These are phyloP conservation scores for Phaedon cochleariae DNA, from an alignment of 2,888 invertebrate genomes.

Conservation along the genomic window DNA sequence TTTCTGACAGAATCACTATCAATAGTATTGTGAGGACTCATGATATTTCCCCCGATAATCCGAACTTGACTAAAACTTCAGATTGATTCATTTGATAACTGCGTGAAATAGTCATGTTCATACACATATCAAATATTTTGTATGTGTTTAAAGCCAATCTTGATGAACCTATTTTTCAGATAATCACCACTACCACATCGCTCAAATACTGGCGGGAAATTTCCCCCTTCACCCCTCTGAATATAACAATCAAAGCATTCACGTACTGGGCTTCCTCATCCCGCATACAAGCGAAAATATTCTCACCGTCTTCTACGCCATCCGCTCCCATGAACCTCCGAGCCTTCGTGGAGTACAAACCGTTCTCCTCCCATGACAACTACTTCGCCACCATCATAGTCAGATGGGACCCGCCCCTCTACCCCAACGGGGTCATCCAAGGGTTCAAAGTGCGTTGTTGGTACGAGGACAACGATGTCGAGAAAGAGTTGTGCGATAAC, in stretches of 20 bases:
- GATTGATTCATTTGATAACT: too few species aligned
- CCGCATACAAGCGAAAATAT: conserved; percentile 67
- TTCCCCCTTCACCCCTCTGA: conserved; percentile 75
- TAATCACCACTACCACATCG: conserved; percentile 63
- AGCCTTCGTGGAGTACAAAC: conserved; percentile 72
- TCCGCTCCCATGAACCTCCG: conserved; percentile 77
- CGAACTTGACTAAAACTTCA: too few species aligned
- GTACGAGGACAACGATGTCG: conserved; percentile 62
- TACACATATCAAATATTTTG: too few species aligned
- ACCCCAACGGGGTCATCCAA: conserved; percentile 77
- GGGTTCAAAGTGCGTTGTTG: conserved; percentile 79
- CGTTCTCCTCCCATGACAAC: conserved; percentile 21
- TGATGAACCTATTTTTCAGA: too few species aligned
- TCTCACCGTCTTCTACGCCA: conserved; percentile 84
- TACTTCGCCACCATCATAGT: conserved; percentile 64
- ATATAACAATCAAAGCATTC: conserved; percentile 79
- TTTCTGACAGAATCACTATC: too few species aligned
- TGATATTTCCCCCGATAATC: too few species aligned
- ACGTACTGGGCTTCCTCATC: conserved; percentile 85
- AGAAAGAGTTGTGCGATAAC: conserved; percentile 65
- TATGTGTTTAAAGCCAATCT: too few species aligned
- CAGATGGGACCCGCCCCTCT: conserved; percentile 82
- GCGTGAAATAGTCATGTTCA: too few species aligned
- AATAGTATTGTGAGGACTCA: too few species aligned
- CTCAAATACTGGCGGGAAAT: conserved; percentile 66